phyloP scores from a whole-genome alignment of 2,113 vertebrate species.

The Lepisosteus osseus region DNA sequence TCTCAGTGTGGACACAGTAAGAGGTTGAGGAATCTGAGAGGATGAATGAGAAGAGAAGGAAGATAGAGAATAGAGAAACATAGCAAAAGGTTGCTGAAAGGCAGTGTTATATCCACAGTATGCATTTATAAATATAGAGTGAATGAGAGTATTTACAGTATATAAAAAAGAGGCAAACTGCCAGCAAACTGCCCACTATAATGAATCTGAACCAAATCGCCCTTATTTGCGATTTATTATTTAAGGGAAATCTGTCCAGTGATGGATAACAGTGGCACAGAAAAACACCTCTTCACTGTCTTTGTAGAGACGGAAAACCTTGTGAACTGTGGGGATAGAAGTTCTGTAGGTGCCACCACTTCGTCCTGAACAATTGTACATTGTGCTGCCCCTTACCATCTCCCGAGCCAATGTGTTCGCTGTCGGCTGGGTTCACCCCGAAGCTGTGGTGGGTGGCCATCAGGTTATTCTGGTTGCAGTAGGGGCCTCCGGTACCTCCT shows the following conservation, averaged over 20 bases:
- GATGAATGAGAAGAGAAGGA: too few relatives aligned
- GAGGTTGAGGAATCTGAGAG: background rate
- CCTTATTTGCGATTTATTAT: too few relatives aligned
- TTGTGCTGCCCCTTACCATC: conserved; percentile 70
- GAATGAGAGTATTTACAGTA: too few relatives aligned
- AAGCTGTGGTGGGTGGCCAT: conserved; percentile 73
- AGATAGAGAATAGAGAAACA: background rate
- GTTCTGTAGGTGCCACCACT: too few relatives aligned
- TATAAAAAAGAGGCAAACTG: too few relatives aligned
- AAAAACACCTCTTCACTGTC: background rate
- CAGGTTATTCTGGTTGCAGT: conserved; percentile 80
- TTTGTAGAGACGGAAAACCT: background rate
- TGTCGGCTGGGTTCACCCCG: conserved; percentile 57
- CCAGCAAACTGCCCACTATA: too few relatives aligned
- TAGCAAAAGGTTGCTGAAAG: background rate
- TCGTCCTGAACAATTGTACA: background rate
- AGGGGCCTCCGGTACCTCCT: conserved; percentile 76
- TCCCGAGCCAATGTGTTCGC: conserved; percentile 64
- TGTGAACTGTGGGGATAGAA: background rate
- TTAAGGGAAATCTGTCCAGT: too few relatives aligned
- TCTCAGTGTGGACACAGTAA: background rate
- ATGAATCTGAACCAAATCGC: too few relatives aligned
- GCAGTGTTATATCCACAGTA: too few relatives aligned
- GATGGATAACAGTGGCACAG: background rate
- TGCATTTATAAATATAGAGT: too few relatives aligned